Evolutionary conservation across 1,140 invertebrate genomes (phyloP), one percentile per base, ranked within the genome.

Genomic region (Saccostrea cuccullata): DNA sequence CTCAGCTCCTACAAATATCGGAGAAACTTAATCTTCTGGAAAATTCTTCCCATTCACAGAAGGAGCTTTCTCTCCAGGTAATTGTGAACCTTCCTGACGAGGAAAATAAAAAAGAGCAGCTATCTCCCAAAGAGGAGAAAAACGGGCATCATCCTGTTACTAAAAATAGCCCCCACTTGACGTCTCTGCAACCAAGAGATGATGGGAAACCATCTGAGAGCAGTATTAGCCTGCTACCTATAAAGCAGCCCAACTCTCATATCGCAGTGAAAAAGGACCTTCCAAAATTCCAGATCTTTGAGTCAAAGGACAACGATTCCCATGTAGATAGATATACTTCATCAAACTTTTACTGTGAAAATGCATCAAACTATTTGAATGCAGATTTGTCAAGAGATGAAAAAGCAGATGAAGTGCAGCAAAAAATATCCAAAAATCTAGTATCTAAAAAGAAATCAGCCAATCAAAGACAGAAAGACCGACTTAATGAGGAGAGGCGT

Each of bases 21-120:
- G 70, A 77, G 70, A 77, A 77, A 30, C 55, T 84, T 6, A 56
- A 11, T 20, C 12, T 84, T 12, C 40, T 84, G 55, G 82, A 84
- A n/a, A 84, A 55, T 26, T 55, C 82, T 55, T 55, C 23, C 26
- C 36, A n/a, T 73, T 86, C 56, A 15, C 47, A 17, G 4, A 89
- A 89, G 67, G 84, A 86, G 77, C 47, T 88, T n/a, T 40, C 58
- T 30, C 85, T 84, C 20, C 55, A 86, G 64, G 77, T 85, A 4
- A 56, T 85, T 56, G 85, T 87, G 11, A 67, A 60, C 47, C 40
- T 85, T 56, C 86, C 88, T 60, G 83, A 86, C 20, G 82, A 87
- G 30, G 67, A 87, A 67, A 86, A 86, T 73, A 87, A 77, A 36
- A 85, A 89, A 85, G 86, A 89, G 67, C 86, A 85, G 30, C 67